Percentiles rank a stretch among this genome's conserved stretches.
Conservation (phyloP, 2,888 invertebrate species). For the Spodoptera picta region DNA sequence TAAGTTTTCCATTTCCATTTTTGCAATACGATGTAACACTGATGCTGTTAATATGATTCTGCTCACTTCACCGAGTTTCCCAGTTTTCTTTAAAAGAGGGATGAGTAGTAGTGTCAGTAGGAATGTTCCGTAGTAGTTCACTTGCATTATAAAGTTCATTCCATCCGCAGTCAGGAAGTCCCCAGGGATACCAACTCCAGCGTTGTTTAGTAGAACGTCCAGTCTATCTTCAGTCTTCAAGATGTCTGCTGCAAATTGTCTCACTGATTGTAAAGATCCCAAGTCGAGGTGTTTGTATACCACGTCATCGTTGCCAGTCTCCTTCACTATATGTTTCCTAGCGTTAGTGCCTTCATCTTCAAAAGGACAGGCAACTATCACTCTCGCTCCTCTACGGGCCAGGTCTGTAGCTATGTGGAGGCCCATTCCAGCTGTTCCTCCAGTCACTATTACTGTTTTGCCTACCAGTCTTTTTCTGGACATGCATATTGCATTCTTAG, state of each 20-base stretch:
- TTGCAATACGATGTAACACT: slow-evolving; percentile 72
- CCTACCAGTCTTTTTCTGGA: slow-evolving; percentile 53
- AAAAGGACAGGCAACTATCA: slow-evolving; percentile 75
- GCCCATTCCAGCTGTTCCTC: slow-evolving; percentile 77
- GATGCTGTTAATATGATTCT: slow-evolving; percentile 85
- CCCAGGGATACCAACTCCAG: slow-evolving; percentile 90
- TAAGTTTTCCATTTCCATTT: slow-evolving; percentile 53
- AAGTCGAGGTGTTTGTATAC: slow-evolving; percentile 91
- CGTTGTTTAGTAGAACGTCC: slow-evolving; percentile 95
- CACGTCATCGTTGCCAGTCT: slow-evolving; percentile 90
- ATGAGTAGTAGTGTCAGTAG: slow-evolving; percentile 79
- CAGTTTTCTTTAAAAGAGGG: slow-evolving; percentile 64
- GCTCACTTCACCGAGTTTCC: slow-evolving; percentile 68
- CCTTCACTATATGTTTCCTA: slow-evolving; percentile 88
- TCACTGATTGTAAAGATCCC: slow-evolving; percentile 91
- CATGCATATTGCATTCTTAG: slow-evolving; percentile 56
- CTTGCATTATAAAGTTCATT: slow-evolving; percentile 95
- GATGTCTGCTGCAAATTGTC: slow-evolving; percentile 93
- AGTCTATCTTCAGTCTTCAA: slow-evolving; percentile 90
- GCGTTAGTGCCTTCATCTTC: slow-evolving; percentile 68
- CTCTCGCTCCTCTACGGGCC: slow-evolving; percentile 71
- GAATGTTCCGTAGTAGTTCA: slow-evolving; percentile 97
- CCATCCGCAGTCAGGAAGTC: slow-evolving; percentile 91
- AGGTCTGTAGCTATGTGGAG: slow-evolving; percentile 73
- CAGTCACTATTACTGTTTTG: slow-evolving; percentile 66